Percentiles rank a stretch among this genome's conserved stretches.
Conservation (phyloP, 2,888 invertebrate species). For the Scaptomyza cyrtandrae region DNA sequence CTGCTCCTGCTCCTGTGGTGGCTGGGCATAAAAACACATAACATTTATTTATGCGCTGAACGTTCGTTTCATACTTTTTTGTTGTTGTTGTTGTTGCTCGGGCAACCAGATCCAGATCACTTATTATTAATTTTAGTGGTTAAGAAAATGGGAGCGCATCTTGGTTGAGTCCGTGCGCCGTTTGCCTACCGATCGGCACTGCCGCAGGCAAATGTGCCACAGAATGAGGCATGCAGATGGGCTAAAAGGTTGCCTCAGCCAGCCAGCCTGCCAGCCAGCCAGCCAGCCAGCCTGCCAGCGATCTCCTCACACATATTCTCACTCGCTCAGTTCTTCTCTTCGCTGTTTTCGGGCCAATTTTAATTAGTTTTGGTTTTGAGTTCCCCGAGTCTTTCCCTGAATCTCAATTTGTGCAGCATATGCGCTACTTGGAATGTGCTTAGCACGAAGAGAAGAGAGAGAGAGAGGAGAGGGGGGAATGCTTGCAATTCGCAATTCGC, state of each 20-base stretch:
- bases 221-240: conserved; percentile 76
- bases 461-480: neutral
- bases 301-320: neutral
- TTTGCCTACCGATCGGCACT: conserved; percentile 54
- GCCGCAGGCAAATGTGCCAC: conserved; percentile 73
- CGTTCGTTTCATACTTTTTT: conserved; percentile 39
- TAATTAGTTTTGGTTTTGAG: conserved; percentile 83
- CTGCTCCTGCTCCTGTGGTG: conserved; percentile 71
- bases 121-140: conserved; percentile 84
- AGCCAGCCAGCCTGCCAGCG: neutral
- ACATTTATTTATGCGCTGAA: conserved; percentile 75
- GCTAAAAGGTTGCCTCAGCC: conserved; percentile 56
- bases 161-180: conserved; percentile 10
- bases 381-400: conserved; percentile 37
- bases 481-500: conserved; percentile 60
- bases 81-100: conserved; percentile 41
- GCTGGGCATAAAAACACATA: conserved; percentile 77
- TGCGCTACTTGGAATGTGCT: conserved; percentile 78
- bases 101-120: conserved; percentile 83
- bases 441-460: neutral
- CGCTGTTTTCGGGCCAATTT: conserved; percentile 82
- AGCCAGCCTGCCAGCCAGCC: too few species aligned
- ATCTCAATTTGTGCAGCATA: conserved; percentile 68
- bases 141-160: conserved; percentile 76
- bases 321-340: conserved; percentile 25